These are phyloP conservation scores for Amblyopsis hoosieri DNA, from an alignment of 2,797 vertebrate species.

Conservation along the genomic window DNA sequence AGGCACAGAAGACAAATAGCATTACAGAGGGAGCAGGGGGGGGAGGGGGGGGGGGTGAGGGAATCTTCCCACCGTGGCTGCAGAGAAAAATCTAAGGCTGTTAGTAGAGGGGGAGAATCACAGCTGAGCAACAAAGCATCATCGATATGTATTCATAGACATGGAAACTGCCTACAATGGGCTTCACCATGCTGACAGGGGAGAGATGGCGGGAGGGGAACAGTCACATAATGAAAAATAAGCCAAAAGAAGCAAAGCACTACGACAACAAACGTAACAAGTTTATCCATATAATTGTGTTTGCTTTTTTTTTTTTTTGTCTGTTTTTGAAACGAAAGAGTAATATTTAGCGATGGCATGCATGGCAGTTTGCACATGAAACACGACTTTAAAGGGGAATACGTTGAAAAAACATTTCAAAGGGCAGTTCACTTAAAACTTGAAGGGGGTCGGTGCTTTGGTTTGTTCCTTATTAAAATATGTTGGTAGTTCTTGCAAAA, in stretches of 20 bases:
- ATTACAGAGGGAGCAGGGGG: slow-evolving; percentile 60
- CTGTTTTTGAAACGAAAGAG: slow-evolving; percentile 79
- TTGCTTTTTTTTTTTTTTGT: slow-evolving; percentile 40
- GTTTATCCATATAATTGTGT: slow-evolving; percentile 76
- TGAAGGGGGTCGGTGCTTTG: slow-evolving; percentile 34
- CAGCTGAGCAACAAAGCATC: slow-evolving; percentile 81
- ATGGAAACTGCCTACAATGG: slow-evolving; percentile 87
- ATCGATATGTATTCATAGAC: slow-evolving; percentile 83
- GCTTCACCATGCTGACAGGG: slow-evolving; percentile 88
- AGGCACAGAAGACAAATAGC: slow-evolving; percentile 78
- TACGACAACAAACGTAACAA: slow-evolving; percentile 91
- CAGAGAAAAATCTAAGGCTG: slow-evolving; percentile 79
- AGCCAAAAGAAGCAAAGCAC: slow-evolving; percentile 87
- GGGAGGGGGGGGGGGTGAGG: slow-evolving; percentile 20
- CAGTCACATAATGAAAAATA: slow-evolving; percentile 83
- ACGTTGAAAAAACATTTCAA: slow-evolving; percentile 77
- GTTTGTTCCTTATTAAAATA: slow-evolving; percentile 69
- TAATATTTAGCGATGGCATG: slow-evolving; percentile 93
- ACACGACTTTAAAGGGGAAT: slow-evolving; percentile 95
- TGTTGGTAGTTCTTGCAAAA: slow-evolving; percentile 54
- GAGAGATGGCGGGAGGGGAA: slow-evolving; percentile 85
- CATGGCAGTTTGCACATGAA: slow-evolving; percentile 93
- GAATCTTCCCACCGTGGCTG: slow-evolving; percentile 76
- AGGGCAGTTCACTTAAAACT: slow-evolving; percentile 60
- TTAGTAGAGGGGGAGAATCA: slow-evolving; percentile 83